phyloP scores from a whole-genome alignment of 1,140 invertebrate species.

The Temnothorax curvispinosus region DNA sequence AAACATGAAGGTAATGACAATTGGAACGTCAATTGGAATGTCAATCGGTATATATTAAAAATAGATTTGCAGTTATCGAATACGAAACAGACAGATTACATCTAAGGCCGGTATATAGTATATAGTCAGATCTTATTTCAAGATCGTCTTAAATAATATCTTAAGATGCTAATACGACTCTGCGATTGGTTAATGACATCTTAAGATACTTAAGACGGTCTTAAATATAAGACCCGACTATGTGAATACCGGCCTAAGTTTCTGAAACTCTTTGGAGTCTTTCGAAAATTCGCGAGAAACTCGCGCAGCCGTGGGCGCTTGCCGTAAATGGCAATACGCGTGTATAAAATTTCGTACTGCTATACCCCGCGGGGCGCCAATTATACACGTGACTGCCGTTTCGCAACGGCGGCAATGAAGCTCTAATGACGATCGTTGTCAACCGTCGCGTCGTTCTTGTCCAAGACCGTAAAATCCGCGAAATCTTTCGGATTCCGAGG shows the following conservation, averaged over 20 bases:
- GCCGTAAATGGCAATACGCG: conserved; percentile 69
- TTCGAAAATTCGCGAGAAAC: conserved; percentile 41
- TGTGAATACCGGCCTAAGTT: neutral
- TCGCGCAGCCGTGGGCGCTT: conserved; percentile 22
- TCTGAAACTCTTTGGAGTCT: neutral
- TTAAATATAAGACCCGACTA: no score
- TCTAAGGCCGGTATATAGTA: no score
- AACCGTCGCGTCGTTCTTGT: conserved; percentile 66
- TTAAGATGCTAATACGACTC: no score
- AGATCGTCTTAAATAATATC: no score
- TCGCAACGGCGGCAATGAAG: conserved; percentile 82
- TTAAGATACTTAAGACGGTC: no score
- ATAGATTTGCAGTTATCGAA: neutral
- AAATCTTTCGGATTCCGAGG: conserved; percentile 13
- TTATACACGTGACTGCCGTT: conserved; percentile 76
- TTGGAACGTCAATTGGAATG: no score
- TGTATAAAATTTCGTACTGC: conserved; percentile 78
- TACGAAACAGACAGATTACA: neutral
- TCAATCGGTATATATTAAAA: neutral
- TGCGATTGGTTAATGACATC: no score
- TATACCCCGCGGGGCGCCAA: conserved; percentile 81
- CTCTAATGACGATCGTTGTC: conserved; percentile 83
- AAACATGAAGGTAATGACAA: neutral
- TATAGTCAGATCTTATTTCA: no score
- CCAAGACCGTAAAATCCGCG: conserved; percentile 65